phyloP scores from a whole-genome alignment of 2,797 vertebrate genomes.

The Enteromius argenteus region DNA sequence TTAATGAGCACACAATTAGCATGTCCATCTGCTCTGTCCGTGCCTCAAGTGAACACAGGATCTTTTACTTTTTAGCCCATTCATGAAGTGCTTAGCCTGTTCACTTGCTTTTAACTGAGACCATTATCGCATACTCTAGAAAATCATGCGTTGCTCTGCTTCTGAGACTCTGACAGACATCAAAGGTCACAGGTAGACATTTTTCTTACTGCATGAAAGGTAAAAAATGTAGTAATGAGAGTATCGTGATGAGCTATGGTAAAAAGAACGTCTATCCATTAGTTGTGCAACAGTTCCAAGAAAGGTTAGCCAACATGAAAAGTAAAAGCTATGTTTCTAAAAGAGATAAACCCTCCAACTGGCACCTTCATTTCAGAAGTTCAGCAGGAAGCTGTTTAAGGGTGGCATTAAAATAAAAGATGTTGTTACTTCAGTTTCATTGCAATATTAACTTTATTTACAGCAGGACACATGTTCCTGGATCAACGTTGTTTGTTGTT shows the following conservation, averaged over 20 bases:
- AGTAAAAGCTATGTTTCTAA: neutral
- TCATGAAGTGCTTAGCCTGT: conserved; percentile 60
- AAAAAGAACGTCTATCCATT: neutral
- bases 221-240: conserved; percentile 11
- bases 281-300: conserved; percentile 16
- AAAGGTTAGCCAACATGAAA: conserved; percentile 1
- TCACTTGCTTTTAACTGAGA: conserved; percentile 42
- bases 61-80: conserved; percentile 60
- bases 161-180: conserved; percentile 41
- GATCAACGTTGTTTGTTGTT: neutral
- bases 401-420: neutral
- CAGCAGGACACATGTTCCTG: neutral
- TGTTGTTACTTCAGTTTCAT: neutral
- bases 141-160: conserved; percentile 22
- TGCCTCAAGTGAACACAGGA: conserved; percentile 56
- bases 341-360: neutral
- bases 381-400: neutral
- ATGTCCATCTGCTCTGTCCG: conserved; percentile 66
- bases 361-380: neutral
- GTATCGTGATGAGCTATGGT: neutral
- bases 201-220: neutral
- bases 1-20: conserved; percentile 63
- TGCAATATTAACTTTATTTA: neutral
- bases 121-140: conserved; percentile 24
- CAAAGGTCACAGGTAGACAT: conserved; percentile 17